Percentiles rank a stretch among this genome's conserved stretches.
Conservation (phyloP, 92 coral and sea anemone genomes). For the Porites cylindrica region DNA sequence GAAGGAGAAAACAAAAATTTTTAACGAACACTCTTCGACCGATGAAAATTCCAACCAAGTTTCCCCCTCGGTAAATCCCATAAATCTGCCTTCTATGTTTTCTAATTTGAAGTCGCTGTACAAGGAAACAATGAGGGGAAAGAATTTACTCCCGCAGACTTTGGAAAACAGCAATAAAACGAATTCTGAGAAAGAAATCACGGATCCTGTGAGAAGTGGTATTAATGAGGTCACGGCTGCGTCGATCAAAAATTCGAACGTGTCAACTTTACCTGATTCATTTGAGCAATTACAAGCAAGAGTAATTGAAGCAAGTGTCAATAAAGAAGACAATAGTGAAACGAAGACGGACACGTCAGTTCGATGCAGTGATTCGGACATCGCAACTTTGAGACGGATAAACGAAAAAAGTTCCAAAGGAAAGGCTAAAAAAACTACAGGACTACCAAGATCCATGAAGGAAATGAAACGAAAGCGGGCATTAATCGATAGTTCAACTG, state of each 20-base stretch:
- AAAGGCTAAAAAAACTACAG: conserved; percentile 32
- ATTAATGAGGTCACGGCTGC: neutral
- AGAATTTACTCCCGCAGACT: neutral
- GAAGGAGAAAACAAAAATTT: conserved; percentile 1
- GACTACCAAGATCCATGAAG: conserved; percentile 31
- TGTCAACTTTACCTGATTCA: neutral
- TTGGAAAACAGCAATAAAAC: neutral
- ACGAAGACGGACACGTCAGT: conserved; percentile 15
- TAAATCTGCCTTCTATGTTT: neutral
- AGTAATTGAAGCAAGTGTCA: neutral
- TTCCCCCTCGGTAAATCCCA: neutral
- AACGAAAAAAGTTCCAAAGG: conserved; percentile 3
- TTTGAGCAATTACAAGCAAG: neutral
- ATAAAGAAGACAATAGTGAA: neutral
- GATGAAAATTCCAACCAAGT: conserved; percentile 44
- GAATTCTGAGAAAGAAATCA: neutral
- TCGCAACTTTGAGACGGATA: conserved; percentile 8
- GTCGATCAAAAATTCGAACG: neutral
- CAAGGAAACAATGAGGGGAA: neutral
- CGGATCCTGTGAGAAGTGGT: neutral
- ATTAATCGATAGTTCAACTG: conserved; percentile 16
- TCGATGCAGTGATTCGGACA: neutral
- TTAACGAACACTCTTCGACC: neutral
- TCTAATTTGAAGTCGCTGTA: conserved; percentile 11
- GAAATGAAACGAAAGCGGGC: neutral